Evolutionary conservation across 2,797 vertebrate species (phyloP), one percentile per base, ranked within the genome.

Genomic region (Myotis findleyi): DNA sequence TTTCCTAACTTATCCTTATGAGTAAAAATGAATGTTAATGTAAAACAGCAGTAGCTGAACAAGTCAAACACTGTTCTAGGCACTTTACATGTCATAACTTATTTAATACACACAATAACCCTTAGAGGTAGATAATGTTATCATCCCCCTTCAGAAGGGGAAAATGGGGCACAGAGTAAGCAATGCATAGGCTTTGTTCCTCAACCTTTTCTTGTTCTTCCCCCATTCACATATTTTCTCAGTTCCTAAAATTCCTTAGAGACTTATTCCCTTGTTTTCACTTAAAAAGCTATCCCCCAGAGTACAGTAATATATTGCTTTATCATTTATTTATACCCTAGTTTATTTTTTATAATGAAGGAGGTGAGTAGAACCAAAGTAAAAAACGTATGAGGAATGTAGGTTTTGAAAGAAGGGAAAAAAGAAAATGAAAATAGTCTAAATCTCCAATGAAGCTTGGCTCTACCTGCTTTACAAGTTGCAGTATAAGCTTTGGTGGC

Each of bases 321-420:
- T 93, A 85, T 96, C 17, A 88, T 90, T 95, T 93, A 64, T 93
- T 85, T 95, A 95, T 93, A 81, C 33, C 14, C 17, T 57, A 57
- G 51, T 79, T 55, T 55, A 13, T 55, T 69, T 92, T 84, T 93
- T 80, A 82, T 87, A 93, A 79, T 88, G 57, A 91, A 95, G 36
- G 51, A 93, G 20, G 41, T 17, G 20, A 49, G 33, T 84, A 47
- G 51, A 95, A 62, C 66, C 20, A 89, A 49, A 36, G 25, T 77
- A 73, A 36, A 95, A 94, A 81, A 72, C 44, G 81, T 85, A 62
- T 41, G 21, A 79, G 20, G 30, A 91, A 27, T 4, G 64, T 95
- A 12, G 7, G 23, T 96, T 96, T 55, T 49, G 87, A 80, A 72
- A 81, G 36, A 91, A 96, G 47, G 16, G 2, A 59, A 91, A 91